A percentile compares a stretch with the other conserved stretches of the same genome.
These are phyloP conservation scores for Parelbella ahira DNA, from an alignment of 2,888 invertebrate species.

Conservation along the genomic window DNA sequence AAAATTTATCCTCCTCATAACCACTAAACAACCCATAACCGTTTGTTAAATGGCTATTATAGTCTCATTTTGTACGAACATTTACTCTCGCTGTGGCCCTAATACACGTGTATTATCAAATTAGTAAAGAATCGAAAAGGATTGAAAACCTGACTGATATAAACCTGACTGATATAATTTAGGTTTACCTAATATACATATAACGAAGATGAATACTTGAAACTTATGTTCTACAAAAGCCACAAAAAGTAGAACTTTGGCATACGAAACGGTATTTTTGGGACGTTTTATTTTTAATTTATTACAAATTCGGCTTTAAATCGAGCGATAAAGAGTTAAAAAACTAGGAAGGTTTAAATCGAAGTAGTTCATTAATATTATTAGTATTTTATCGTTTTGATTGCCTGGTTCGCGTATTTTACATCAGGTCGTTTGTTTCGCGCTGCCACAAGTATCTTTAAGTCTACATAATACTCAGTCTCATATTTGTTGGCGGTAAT, in stretches of 20 bases:
- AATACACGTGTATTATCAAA: conserved; percentile 32
- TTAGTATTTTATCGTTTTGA: conserved; percentile 41
- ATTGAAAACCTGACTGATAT: conserved; percentile 30
- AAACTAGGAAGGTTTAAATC: conserved; percentile 23
- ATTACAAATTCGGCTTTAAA: conserved; percentile 17
- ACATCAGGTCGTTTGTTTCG: conserved; percentile 39
- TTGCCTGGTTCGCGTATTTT: conserved; percentile 35
- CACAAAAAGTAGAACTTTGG: conserved; percentile 11
- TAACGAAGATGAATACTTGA: conserved; percentile 24
- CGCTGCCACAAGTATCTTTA: conserved; percentile 54
- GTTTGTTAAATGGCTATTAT: conserved; percentile 56
- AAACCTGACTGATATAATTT: no score
- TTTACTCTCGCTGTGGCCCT: conserved; percentile 43
- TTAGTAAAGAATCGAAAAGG: conserved; percentile 45
- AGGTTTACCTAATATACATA: conserved; percentile 25
- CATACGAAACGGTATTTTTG: conserved; percentile 11
- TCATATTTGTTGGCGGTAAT: conserved; percentile 72
- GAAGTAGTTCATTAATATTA: conserved; percentile 19
- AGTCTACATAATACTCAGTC: conserved; percentile 76
- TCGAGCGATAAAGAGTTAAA: conserved; percentile 20
- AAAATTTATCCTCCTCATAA: conserved; percentile 32
- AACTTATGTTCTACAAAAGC: conserved; percentile 23
- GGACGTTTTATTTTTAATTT: conserved; percentile 3
- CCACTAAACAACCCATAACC: conserved; percentile 50
- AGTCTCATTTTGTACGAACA: conserved; percentile 75